Evolutionary conservation across 2,797 vertebrate genomes (phyloP), one percentile per base, ranked within the genome.

Genomic region (Pseudochromis fuscus): DNA sequence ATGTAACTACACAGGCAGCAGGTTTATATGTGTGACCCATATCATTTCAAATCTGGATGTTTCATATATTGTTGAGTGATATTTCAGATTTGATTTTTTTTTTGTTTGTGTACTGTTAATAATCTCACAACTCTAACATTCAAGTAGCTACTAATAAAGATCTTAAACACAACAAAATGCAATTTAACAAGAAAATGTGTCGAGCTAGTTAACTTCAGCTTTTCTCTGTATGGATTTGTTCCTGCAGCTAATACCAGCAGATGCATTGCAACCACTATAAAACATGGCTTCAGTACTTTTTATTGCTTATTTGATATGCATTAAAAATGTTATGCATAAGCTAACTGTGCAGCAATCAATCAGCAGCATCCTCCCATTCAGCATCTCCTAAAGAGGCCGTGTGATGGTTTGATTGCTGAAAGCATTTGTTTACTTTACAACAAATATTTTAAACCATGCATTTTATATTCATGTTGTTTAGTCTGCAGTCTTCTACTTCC

Each of bases 21-120:
- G n/a, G n/a, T n/a, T 11, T 9, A 16, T 30, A 9, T 33, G 27
- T 24, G 48, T 62, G 69, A 70, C 49, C 75, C 61, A 35, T 65
- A 61, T 61, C 33, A 52, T 53, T 45, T 25, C 31, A 53, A 46
- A 38, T 12, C 18, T 38, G 27, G 35, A 44, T 35, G 46, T 37
- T 13, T 15, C 35, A 37, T 15, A 37, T 5, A 13, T 15, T 37
- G 13, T 8, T 37, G 35, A 37, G 35, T 4, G 13, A 13, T 37
- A 5, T 13, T 37, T 37, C 18, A 10, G 40, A n/a, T 19, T 44
- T 40, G 15, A 15, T 18, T n/a, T n/a, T 40, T n/a, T 40, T 5
- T 7, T 35, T 19, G n/a, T 21, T 19, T 3, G 40, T 19, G 18
- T 19, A 19, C n/a, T 19, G 10, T 19, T 10, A 8, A 8, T 44